Base-by-base conservation (phyloP, 1,140 invertebrate genomes). In the Aphelinus certus region DNA sequence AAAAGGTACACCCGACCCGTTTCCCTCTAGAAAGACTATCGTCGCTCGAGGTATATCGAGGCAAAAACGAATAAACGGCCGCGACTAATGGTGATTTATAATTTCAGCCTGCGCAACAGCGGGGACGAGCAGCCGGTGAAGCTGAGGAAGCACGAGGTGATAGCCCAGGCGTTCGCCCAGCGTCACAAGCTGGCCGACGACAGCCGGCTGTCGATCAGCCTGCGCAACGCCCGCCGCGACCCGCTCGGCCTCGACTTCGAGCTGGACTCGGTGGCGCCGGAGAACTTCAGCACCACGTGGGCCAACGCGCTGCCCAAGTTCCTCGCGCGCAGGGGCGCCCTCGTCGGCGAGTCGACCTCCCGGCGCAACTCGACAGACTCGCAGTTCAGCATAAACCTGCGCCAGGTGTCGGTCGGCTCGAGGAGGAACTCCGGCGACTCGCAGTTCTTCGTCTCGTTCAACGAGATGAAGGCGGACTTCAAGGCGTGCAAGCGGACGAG, bases 221-320 rank as follows among this genome's bases (percentile, higher is more conserved):
- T 96, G 72, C 91, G 93, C 65, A 95, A 94, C 78, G 92, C 92
- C 2, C 93, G 96, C 78, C 94, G 95, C 62, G 96, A 97, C 89
- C 96, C 96, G 3, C 92, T 97, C 4, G 96, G 95, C 3, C 88
- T 97, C 64, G 94, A 95, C 81, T 93, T 97, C 78, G 94, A 96
- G 79, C 84, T 95, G 45, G 94, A 94, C 80, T 95, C 93, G 72
- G 91, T 91, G 2, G 93, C 91, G 26, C 95, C 94, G 42, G 90
- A 91, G 77, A 92, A 93, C 57, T 89, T 94, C 2, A 89, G 94
- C 70, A 95, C 95, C 3, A 94, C 94, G 0, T 97, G 95, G 95
- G 94, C 94, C 60, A 93, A 93, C 49, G 95, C 95, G 73, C 88
- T 97, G 56, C 96, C 95, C 0, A 93, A 95, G 78, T 91, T 97